Base-by-base conservation (phyloP, 2,888 invertebrate genomes). In the Archips xylosteana region DNA sequence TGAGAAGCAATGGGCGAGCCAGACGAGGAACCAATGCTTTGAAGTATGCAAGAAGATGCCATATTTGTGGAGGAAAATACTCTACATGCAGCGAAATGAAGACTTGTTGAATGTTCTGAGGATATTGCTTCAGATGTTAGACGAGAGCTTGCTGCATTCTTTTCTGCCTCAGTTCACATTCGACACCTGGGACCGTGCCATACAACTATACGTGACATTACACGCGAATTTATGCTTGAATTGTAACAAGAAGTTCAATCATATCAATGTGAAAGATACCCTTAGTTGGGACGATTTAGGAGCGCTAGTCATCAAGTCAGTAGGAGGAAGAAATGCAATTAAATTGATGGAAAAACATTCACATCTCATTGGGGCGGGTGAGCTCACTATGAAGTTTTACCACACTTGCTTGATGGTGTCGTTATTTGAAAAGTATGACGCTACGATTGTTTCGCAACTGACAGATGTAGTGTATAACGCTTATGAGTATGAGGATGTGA, bases 231-330 rank as follows among this genome's bases (percentile, higher is more conserved):
- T 90, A 36, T 97, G 97, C 84, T 84, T 96, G 59, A 96, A 96
- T 84, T 97, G 97, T 81, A 95, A 94, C 3, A 94, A 91, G 71
- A 89, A 88, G 62, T 92, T 95, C 65, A 84, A 88, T 42, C 86
- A 95, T 76, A 87, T 94, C 63, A 89, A 90, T 0, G 92, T 94
- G 0, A 92, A 87, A 67, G 87, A 92, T 66, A 94, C 96, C 75
- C 82, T 95, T 42, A 90, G 91, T 81, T 97, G 97, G 96, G 95
- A 94, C 60, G 93, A 95, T 59, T 84, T 97, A 12, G 95, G 95
- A 2, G 89, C 92, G 2, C 83, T 96, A 36, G 95, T 96, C 81
- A 94, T 96, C 63, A 95, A 95, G 80, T 95, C 95, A 0, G 88
- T 96, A 42, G 96, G 96, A 15, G 95, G 96, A 1, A 92, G 88